Conservation (phyloP, 2,888 invertebrate species). For the Drosophila rubida region DNA sequence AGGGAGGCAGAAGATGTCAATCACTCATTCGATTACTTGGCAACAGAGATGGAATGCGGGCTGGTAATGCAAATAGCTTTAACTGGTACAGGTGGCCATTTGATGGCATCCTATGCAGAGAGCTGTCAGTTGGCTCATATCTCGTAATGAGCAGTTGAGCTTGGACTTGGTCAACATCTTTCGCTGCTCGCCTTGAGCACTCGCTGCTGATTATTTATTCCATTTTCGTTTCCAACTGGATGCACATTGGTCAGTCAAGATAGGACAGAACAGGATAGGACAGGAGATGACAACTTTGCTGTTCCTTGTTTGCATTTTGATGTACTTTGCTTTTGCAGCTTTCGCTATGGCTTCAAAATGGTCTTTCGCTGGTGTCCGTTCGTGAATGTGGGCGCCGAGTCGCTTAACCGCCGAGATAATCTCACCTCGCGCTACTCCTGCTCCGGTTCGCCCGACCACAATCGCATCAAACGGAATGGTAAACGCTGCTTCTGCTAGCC, state of each 20-base stretch:
- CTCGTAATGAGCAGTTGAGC: slow-evolving; percentile 8
- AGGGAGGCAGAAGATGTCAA: slow-evolving; percentile 2
- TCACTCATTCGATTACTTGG: slow-evolving; percentile 6
- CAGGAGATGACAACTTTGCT: slow-evolving; percentile 1
- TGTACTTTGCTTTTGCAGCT: slow-evolving; percentile 87
- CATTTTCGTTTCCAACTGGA: slow-evolving; percentile 21
- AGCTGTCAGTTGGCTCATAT: neutral
- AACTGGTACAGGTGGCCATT: neutral
- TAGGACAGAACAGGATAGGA: slow-evolving; percentile 1
- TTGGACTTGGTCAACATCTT: slow-evolving; percentile 3
- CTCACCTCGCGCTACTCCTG: slow-evolving; percentile 92
- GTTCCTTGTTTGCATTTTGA: slow-evolving; percentile 15
- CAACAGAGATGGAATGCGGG: neutral
- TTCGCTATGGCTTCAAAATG: slow-evolving; percentile 96
- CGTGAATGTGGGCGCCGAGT: slow-evolving; percentile 89
- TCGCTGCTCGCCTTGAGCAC: neutral
- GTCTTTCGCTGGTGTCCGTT: slow-evolving; percentile 95
- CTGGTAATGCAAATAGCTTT: slow-evolving; percentile 6
- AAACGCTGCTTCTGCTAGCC: slow-evolving; percentile 53
- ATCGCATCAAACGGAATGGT: slow-evolving; percentile 90
- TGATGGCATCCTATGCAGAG: neutral
- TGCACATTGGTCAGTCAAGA: slow-evolving; percentile 23
- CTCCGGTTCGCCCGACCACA: slow-evolving; percentile 91
- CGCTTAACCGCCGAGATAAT: slow-evolving; percentile 90
- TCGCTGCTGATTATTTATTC: slow-evolving; percentile 18